These are phyloP conservation scores for Asbolus verrucosus DNA, from an alignment of 1,140 invertebrate species.

Conservation along the genomic window DNA sequence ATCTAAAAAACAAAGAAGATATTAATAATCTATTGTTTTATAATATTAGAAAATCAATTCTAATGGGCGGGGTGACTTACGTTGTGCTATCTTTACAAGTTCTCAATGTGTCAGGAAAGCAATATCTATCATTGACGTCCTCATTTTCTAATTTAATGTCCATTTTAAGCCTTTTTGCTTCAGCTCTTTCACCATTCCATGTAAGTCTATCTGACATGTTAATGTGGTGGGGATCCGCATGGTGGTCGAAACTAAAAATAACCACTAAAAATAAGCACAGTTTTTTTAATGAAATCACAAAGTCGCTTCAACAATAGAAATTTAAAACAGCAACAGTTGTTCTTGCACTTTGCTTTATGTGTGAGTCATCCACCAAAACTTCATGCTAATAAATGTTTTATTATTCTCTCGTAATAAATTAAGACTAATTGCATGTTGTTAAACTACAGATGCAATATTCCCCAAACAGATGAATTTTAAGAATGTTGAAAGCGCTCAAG, in stretches of 20 bases:
- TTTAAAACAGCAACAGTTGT: too few species aligned
- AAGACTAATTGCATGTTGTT: too few species aligned
- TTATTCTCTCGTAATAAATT: too few species aligned
- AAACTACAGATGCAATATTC: slow-evolving; percentile 28
- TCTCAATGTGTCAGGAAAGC: slow-evolving; percentile 61
- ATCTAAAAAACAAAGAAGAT: slow-evolving; percentile 54
- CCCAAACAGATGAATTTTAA: neutral
- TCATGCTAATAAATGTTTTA: slow-evolving; percentile 29
- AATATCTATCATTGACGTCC: slow-evolving; percentile 71
- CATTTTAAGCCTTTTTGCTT: slow-evolving; percentile 72
- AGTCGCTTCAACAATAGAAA: too few species aligned
- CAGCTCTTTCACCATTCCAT: slow-evolving; percentile 63
- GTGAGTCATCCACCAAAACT: slow-evolving; percentile 21
- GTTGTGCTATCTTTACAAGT: slow-evolving; percentile 60
- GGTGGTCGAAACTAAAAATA: slow-evolving; percentile 61
- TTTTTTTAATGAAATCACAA: too few species aligned
- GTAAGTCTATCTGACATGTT: slow-evolving; percentile 56
- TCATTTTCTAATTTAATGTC: slow-evolving; percentile 77
- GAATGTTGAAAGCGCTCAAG: neutral
- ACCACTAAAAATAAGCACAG: slow-evolving; percentile 33
- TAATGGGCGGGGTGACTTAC: slow-evolving; percentile 55
- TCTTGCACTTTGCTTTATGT: neutral
- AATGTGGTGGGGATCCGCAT: slow-evolving; percentile 56
- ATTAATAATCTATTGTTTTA: slow-evolving; percentile 1
- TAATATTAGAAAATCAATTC: slow-evolving; percentile 20